Evolutionary conservation across 2,113 vertebrate species (phyloP).

Genomic region (Chionis minor): DNA sequence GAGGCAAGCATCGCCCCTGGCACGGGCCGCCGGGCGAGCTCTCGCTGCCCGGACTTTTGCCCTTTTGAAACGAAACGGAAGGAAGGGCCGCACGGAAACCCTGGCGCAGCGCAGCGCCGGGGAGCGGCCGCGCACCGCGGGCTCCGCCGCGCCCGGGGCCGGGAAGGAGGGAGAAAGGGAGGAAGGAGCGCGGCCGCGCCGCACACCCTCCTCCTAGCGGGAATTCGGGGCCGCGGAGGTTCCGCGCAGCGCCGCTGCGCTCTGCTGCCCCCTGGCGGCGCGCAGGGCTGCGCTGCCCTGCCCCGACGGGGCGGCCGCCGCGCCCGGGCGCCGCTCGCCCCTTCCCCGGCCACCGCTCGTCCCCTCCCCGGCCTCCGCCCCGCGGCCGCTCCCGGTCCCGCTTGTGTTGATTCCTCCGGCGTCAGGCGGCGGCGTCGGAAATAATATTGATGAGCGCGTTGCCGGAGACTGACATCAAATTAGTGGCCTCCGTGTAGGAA

Average conservation of each 20-base stretch:
- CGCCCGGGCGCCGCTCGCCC: background rate
- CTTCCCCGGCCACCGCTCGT: too few species aligned
- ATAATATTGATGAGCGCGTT: constrained; percentile 84
- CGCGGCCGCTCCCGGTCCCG: background rate
- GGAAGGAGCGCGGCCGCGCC: background rate
- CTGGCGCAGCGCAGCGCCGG: background rate
- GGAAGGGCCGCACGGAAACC: constrained; percentile 53
- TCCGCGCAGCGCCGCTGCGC: background rate
- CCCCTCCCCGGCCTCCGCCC: background rate
- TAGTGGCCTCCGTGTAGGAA: constrained; percentile 81
- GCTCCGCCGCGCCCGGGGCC: background rate
- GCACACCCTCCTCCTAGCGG: background rate
- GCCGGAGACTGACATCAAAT: constrained; percentile 82
- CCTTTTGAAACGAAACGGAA: constrained; percentile 89
- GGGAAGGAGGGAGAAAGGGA: background rate
- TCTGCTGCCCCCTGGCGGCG: constrained; percentile 17
- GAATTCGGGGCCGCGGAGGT: background rate
- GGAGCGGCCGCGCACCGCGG: background rate
- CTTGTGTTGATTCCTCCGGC: constrained; percentile 43
- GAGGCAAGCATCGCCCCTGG: constrained; percentile 90
- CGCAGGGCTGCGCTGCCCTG: background rate
- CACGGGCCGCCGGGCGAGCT: constrained; percentile 84
- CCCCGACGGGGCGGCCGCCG: background rate
- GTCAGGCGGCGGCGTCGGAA: constrained; percentile 59
- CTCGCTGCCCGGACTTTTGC: constrained; percentile 84